Base-by-base conservation (phyloP, 2,113 vertebrate species). In the Clarias magur region DNA sequence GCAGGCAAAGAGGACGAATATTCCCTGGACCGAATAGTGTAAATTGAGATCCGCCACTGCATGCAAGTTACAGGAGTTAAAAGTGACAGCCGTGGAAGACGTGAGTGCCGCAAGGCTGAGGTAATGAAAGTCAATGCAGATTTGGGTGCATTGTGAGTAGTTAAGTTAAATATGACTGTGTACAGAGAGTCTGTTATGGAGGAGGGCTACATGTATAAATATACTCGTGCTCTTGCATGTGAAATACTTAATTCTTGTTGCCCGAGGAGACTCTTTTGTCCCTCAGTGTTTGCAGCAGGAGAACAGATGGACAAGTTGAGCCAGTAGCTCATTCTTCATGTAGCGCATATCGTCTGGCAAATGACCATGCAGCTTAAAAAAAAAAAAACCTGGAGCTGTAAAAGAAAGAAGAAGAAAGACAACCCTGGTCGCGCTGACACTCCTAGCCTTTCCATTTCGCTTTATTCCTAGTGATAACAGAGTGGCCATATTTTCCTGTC, bases 301-400 rank as follows among this genome's bases (percentile, higher is more conserved):
- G 85, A 91, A 90, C 90, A 91, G 90, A 91, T 91, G 89, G 90
- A 85, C n/a, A 76, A 82, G 84, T 63, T 34, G 79, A 30, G 42
- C 67, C 54, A 84, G 80, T 88, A 83, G 84, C 81, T 87, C 85
- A 57, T 59, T 89, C 80, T 81, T 86, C 84, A 87, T 84, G 54
- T 67, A 83, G 84, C 86, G 59, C 87, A 83, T 86, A 86, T 83
- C 84, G 89, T 89, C 79, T 84, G 82, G 84, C 89, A 85, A 75
- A 81, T 86, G 86, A 88, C 80, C 73, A 82, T 85, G n/a, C 75
- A 59, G 65, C 76, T 80, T 86, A 81, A 84, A 84, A 68, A 72
- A 85, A 42, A 38, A 38, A 38, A 38, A 38, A 38, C 82, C 82
- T 79, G 79, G 65, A 82, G 30, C 78, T 60, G 48, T 38, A 38